Evolutionary conservation across 2,888 invertebrate species (phyloP).

Genomic region (Stenolophus ochropezus): DNA sequence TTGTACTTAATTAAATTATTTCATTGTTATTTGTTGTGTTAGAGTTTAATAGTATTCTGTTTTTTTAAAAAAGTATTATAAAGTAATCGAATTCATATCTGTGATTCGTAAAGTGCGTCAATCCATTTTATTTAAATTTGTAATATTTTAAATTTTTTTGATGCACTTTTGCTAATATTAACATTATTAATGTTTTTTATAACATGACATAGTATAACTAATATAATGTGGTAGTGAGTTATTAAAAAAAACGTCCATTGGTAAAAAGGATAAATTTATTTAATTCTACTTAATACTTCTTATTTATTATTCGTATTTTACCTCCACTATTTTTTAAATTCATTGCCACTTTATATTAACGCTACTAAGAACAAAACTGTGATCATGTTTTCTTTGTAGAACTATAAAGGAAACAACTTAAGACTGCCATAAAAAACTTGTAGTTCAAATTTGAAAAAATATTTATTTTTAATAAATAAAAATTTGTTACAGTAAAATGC

Average conservation of each 20-base stretch:
- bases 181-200: too few species aligned
- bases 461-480: conserved; percentile 39
- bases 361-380: not conserved
- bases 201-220: too few species aligned
- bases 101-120: too few species aligned
- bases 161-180: too few species aligned
- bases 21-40: not conserved
- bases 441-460: conserved; percentile 17
- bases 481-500: not conserved
- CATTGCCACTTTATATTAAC: not conserved
- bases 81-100: conserved; percentile 6
- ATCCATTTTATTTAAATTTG: too few species aligned
- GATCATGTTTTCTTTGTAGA: conserved; percentile 35
- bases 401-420: conserved; percentile 23
- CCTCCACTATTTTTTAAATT: not conserved
- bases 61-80: not conserved
- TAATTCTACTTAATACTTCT: not conserved
- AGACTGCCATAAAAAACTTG: conserved; percentile 48
- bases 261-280: too few species aligned
- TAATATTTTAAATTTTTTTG: too few species aligned
- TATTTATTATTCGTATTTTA: not conserved
- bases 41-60: conserved; percentile 6
- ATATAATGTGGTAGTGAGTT: too few species aligned
- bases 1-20: conserved; percentile 4
- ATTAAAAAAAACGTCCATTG: too few species aligned